phyloP scores from a whole-genome alignment of 1,140 invertebrate genomes.

The Lepidurus apus region DNA sequence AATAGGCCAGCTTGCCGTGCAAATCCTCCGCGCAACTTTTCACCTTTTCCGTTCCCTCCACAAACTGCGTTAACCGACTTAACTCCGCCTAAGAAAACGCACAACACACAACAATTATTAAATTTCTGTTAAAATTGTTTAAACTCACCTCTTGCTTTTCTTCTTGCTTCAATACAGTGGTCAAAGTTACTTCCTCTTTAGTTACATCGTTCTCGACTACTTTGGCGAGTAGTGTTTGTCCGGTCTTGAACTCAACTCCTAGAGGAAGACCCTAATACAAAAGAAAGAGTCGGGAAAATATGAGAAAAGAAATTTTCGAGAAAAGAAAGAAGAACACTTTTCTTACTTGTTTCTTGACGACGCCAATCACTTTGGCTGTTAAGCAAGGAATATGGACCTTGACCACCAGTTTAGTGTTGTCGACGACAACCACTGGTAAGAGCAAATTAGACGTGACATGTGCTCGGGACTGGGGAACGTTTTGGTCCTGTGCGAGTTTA shows the following conservation, averaged over 20 bases:
- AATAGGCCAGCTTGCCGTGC: neutral
- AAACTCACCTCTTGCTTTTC: neutral
- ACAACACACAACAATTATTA: too few species aligned
- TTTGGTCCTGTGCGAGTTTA: slow-evolving; percentile 14
- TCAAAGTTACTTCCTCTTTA: neutral
- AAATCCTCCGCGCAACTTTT: slow-evolving; percentile 1
- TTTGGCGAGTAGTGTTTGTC: neutral
- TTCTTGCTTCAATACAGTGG: neutral
- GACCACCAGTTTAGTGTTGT: neutral
- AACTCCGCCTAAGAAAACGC: neutral
- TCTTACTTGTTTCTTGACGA: neutral
- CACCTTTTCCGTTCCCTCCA: neutral
- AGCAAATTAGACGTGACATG: slow-evolving; percentile 11
- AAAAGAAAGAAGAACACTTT: neutral
- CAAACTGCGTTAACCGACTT: neutral
- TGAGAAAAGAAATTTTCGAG: neutral
- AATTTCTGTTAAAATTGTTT: too few species aligned
- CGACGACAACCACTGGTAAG: neutral
- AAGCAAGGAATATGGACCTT: neutral
- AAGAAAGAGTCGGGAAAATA: neutral
- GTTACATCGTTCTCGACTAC: neutral
- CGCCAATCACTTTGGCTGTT: neutral
- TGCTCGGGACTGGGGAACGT: slow-evolving; percentile 10
- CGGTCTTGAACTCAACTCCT: neutral
- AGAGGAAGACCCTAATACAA: neutral